Evolutionary conservation across 2,113 vertebrate genomes (phyloP).

Genomic region (Entosphenus tridentatus): DNA sequence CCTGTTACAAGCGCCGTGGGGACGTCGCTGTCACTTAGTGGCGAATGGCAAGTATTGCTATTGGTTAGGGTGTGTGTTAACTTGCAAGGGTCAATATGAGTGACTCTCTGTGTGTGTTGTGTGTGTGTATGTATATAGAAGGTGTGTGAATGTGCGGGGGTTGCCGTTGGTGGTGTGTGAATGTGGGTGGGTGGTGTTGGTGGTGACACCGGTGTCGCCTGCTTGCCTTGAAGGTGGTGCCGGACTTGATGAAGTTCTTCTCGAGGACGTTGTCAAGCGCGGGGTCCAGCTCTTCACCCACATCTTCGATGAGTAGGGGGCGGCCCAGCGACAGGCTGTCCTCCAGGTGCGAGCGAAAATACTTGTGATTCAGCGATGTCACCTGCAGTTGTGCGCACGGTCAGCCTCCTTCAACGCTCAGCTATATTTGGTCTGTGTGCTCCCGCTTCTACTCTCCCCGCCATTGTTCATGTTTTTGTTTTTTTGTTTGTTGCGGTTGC

Average conservation of each 20-base stretch:
- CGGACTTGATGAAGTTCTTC: conserved; percentile 53
- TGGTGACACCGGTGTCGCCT: neutral
- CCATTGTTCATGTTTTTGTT: no score
- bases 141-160: neutral
- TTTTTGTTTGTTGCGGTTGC: neutral
- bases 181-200: no score
- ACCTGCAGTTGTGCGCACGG: conserved; percentile 19
- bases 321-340: conserved; percentile 35
- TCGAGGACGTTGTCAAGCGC: conserved; percentile 46
- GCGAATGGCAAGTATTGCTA: no score
- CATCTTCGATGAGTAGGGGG: conserved; percentile 42
- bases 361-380: conserved; percentile 41
- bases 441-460: no score
- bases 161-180: neutral
- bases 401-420: neutral
- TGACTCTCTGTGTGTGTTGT: neutral
- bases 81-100: neutral
- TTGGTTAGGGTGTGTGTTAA: no score
- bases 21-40: no score
- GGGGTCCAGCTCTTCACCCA: conserved; percentile 51
- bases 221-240: conserved; percentile 36
- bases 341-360: conserved; percentile 42
- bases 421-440: no score
- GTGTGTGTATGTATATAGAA: neutral
- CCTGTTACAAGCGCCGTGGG: no score